A percentile compares a stretch with the other conserved stretches of the same genome.
Evolutionary conservation across 2,113 vertebrate species (phyloP).

Genomic region (Chaenocephalus aceratus): DNA sequence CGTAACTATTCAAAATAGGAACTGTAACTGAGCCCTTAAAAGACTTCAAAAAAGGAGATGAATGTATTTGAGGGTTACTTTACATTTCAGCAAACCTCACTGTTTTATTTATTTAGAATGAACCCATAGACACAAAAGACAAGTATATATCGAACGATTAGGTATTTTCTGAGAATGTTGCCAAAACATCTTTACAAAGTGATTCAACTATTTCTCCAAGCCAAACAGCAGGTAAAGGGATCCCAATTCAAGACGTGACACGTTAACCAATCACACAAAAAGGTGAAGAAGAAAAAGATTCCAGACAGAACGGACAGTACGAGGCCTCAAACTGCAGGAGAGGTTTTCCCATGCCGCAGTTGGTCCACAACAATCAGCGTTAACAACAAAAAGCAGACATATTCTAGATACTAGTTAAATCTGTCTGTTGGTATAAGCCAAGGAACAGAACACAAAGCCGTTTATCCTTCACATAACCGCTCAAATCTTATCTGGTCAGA

Average conservation of each 20-base stretch:
- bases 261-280: background rate
- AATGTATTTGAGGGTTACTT: background rate
- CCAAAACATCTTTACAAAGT: no score
- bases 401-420: background rate
- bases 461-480: background rate
- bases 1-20: background rate
- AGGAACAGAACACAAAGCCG: conserved; percentile 3
- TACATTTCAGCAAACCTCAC: background rate
- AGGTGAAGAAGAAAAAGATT: background rate
- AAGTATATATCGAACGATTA: background rate
- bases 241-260: background rate
- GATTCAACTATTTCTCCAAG: no score
- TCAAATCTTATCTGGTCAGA: background rate
- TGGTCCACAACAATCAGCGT: no score
- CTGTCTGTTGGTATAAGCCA: background rate
- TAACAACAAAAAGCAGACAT: background rate
- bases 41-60: background rate
- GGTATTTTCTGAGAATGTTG: background rate
- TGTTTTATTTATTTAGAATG: background rate
- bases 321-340: background rate
- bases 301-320: conserved; percentile 1
- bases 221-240: background rate
- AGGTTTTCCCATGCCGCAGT: background rate
- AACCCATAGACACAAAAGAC: background rate
- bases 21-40: background rate